Percentiles rank a stretch among this genome's conserved stretches.
Conservation (phyloP, 2,113 vertebrate species). For the Excalfactoria chinensis region DNA sequence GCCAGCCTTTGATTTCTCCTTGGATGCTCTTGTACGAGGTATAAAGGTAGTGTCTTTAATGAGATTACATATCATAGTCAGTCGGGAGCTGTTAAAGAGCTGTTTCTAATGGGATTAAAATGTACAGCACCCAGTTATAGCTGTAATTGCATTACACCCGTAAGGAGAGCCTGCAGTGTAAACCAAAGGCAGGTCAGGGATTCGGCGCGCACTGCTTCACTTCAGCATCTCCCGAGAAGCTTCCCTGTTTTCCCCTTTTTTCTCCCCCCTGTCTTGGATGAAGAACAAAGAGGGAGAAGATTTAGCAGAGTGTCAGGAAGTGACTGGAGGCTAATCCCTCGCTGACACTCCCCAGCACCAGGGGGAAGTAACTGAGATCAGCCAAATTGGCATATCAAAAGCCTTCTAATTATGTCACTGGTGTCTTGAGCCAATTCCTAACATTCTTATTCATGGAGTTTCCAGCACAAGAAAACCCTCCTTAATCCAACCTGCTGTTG, state of each 20-base stretch:
- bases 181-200: conserved; percentile 62
- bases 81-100: conserved; percentile 67
- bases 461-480: conserved; percentile 57
- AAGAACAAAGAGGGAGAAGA: conserved; percentile 73
- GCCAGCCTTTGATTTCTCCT: conserved; percentile 55
- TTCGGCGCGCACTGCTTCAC: background rate
- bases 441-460: conserved; percentile 72
- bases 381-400: conserved; percentile 76
- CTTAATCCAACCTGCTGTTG: conserved; percentile 44
- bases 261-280: conserved; percentile 56
- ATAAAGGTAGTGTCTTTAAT: conserved; percentile 69
- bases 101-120: conserved; percentile 77
- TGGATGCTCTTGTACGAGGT: conserved; percentile 47
- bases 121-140: conserved; percentile 71
- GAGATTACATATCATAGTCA: conserved; percentile 74
- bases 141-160: conserved; percentile 63
- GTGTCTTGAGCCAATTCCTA: conserved; percentile 68
- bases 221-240: conserved; percentile 53
- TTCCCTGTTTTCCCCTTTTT: conserved; percentile 68
- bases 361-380: conserved; percentile 73
- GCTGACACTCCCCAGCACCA: conserved; percentile 73
- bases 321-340: conserved; percentile 76
- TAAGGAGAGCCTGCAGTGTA: conserved; percentile 63
- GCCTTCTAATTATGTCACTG: conserved; percentile 76
- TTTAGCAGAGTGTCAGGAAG: conserved; percentile 77